These are phyloP conservation scores for Ophonus ardosiacus DNA, from an alignment of 2,888 invertebrate genomes.

Conservation along the genomic window DNA sequence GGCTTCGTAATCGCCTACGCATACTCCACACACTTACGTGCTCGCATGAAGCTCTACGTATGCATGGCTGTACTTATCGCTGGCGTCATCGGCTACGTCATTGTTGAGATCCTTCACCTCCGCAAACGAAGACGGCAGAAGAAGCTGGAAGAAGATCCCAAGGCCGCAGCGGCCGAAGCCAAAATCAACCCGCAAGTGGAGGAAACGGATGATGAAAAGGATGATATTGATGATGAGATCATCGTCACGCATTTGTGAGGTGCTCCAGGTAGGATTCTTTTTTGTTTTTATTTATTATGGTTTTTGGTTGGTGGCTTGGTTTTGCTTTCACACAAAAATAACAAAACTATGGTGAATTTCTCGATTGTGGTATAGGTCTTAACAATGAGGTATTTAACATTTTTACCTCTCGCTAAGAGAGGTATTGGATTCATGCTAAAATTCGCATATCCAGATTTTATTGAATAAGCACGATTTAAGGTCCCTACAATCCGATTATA, in stretches of 20 bases:
- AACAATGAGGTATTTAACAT: too few relatives aligned
- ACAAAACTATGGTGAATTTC: neutral
- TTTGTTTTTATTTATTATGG: slow-evolving; percentile 8
- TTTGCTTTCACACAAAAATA: neutral
- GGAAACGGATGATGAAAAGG: slow-evolving; percentile 91
- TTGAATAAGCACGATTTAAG: too few relatives aligned
- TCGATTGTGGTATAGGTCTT: too few relatives aligned
- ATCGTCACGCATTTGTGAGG: slow-evolving; percentile 89
- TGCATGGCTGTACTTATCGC: slow-evolving; percentile 86
- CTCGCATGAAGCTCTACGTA: slow-evolving; percentile 91
- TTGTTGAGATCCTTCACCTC: slow-evolving; percentile 90
- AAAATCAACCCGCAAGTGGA: slow-evolving; percentile 79
- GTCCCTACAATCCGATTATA: too few relatives aligned
- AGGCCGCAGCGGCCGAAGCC: slow-evolving; percentile 82
- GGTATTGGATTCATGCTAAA: too few relatives aligned
- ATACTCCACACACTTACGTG: slow-evolving; percentile 91
- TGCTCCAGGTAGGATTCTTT: slow-evolving; percentile 9
- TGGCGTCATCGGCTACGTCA: slow-evolving; percentile 87
- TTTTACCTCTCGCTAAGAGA: too few relatives aligned
- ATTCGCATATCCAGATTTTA: too few relatives aligned
- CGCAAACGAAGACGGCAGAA: slow-evolving; percentile 88
- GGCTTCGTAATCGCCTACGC: slow-evolving; percentile 95
- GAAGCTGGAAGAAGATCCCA: slow-evolving; percentile 83
- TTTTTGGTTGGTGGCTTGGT: neutral
- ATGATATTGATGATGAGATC: slow-evolving; percentile 93